phyloP scores from a whole-genome alignment of 2,888 invertebrate species.

The Ennomos fuscantarius region DNA sequence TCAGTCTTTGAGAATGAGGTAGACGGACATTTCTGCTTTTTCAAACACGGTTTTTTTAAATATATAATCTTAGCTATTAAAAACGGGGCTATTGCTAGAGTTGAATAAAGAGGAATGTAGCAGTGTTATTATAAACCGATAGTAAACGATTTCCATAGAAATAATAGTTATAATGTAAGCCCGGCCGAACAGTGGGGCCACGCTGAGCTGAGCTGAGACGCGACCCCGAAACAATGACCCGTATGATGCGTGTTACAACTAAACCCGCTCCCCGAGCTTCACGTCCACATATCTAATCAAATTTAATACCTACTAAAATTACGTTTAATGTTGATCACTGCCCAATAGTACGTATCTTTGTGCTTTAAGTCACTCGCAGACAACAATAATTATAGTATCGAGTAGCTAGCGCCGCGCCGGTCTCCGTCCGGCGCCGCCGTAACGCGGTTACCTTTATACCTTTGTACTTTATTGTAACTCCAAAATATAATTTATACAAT shows the following conservation, averaged over 20 bases:
- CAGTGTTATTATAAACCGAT: conserved; percentile 62
- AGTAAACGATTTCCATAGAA: conserved; percentile 75
- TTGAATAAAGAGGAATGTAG: conserved; percentile 50
- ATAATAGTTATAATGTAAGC: conserved; percentile 54
- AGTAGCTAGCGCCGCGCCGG: conserved; percentile 70
- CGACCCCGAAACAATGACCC: conserved; percentile 76
- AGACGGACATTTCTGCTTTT: conserved; percentile 18
- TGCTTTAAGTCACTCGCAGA: conserved; percentile 81
- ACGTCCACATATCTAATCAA: conserved; percentile 76
- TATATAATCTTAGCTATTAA: conserved; percentile 16
- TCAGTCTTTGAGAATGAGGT: conserved; percentile 23
- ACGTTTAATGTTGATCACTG: conserved; percentile 85
- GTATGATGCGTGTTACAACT: conserved; percentile 78
- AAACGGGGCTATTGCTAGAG: conserved; percentile 44
- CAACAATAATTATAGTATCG: conserved; percentile 75
- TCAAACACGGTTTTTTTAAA: conserved; percentile 1
- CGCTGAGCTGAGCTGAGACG: conserved; percentile 65
- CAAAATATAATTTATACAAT: conserved; percentile 82
- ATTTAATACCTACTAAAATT: conserved; percentile 78
- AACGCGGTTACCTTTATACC: conserved; percentile 60
- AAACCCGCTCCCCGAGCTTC: conserved; percentile 70
- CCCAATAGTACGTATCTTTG: conserved; percentile 85
- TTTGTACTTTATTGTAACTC: conserved; percentile 80
- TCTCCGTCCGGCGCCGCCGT: conserved; percentile 67
- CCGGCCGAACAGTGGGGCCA: conserved; percentile 60